phyloP scores from a whole-genome alignment of 2,113 vertebrate species.

The Melanostigma gelatinosum region DNA sequence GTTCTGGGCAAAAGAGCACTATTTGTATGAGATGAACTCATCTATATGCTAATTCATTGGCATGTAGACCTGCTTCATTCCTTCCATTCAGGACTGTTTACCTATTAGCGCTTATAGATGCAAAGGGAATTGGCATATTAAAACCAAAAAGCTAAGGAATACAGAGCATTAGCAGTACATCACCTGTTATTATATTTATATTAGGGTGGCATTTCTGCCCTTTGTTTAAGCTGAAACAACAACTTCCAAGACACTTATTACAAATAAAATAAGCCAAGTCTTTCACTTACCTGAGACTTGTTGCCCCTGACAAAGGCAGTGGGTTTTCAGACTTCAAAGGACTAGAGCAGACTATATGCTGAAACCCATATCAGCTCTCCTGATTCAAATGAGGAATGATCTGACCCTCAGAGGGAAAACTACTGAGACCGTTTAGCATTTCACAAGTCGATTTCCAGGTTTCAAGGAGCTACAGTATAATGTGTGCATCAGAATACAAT shows the following conservation, averaged over 20 bases:
- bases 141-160: constrained; percentile 75
- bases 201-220: constrained; percentile 67
- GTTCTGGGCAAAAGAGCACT: constrained; percentile 85
- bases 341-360: constrained; percentile 23
- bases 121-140: constrained; percentile 83
- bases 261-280: constrained; percentile 68
- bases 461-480: constrained; percentile 13
- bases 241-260: constrained; percentile 56
- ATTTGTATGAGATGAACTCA: constrained; percentile 89
- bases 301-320: constrained; percentile 53
- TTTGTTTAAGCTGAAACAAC: constrained; percentile 76
- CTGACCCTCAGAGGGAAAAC: constrained; percentile 21
- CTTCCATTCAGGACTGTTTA: constrained; percentile 85
- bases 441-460: constrained; percentile 23
- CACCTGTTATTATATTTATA: constrained; percentile 79
- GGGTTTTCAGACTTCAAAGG: constrained; percentile 48
- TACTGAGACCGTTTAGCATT: constrained; percentile 41
- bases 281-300: constrained; percentile 62
- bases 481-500: constrained; percentile 29
- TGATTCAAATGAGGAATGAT: constrained; percentile 45
- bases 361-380: constrained; percentile 21
- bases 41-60: constrained; percentile 90
- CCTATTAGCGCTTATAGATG: constrained; percentile 86
- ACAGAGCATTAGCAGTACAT: constrained; percentile 80
- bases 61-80: constrained; percentile 86